These are phyloP conservation scores for Ophthalmolycus amberensis DNA, from an alignment of 2,113 vertebrate species.

Conservation along the genomic window DNA sequence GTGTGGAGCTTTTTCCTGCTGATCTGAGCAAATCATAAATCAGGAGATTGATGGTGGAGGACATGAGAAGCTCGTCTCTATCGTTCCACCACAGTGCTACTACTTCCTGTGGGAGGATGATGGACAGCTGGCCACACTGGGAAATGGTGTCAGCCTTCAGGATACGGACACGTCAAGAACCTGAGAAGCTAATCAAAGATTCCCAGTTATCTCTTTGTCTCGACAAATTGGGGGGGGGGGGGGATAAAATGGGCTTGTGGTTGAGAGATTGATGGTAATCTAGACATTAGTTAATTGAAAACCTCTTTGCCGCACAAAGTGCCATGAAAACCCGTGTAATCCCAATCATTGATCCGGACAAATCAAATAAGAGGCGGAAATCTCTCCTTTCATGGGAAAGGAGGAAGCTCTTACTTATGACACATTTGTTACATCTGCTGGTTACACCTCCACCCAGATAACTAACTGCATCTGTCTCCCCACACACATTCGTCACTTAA, in stretches of 20 bases:
- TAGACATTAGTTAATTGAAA: slow-evolving; percentile 88
- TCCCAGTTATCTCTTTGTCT: slow-evolving; percentile 71
- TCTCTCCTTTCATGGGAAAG: slow-evolving; percentile 67
- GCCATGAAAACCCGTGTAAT: slow-evolving; percentile 77
- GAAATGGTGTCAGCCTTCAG: slow-evolving; percentile 50
- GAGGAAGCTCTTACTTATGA: slow-evolving; percentile 73
- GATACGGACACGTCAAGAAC: slow-evolving; percentile 53
- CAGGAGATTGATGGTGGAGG: slow-evolving; percentile 33
- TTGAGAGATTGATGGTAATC: slow-evolving; percentile 85
- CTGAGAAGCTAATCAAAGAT: slow-evolving; percentile 68
- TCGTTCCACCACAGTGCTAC: background rate
- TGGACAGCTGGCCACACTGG: slow-evolving; percentile 9
- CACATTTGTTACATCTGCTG: slow-evolving; percentile 63
- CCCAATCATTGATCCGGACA: slow-evolving; percentile 81
- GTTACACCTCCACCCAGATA: slow-evolving; percentile 39
- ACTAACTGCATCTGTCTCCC: slow-evolving; percentile 25
- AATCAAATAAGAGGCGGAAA: slow-evolving; percentile 83
- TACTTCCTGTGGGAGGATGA: slow-evolving; percentile 42
- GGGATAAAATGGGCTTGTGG: slow-evolving; percentile 49
- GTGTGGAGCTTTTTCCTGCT: slow-evolving; percentile 28
- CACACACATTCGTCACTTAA: background rate
- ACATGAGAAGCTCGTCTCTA: slow-evolving; percentile 24
- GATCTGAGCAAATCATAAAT: slow-evolving; percentile 39
- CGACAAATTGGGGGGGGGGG: slow-evolving; percentile 44
- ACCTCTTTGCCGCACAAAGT: slow-evolving; percentile 81